Conservation (phyloP, 2,113 vertebrate species). For the Ranitomeya variabilis region DNA sequence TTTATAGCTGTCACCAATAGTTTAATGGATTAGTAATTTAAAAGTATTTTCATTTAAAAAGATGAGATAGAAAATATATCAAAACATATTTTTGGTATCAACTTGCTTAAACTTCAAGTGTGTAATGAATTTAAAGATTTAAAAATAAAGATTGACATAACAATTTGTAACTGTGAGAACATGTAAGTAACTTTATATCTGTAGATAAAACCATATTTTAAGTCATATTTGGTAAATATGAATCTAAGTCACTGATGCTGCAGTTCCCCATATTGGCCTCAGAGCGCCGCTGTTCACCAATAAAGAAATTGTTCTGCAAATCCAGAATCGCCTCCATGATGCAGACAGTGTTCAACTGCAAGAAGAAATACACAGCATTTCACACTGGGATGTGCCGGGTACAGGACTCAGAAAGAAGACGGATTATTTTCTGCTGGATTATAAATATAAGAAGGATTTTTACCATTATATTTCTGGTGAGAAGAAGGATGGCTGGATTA, state of each 20-base stretch:
- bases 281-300: conserved; percentile 16
- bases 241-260: not conserved
- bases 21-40: no score
- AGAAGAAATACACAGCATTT: not conserved
- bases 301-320: not conserved
- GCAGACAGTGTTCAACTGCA: not conserved
- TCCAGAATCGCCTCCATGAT: conserved; percentile 10
- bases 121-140: not conserved
- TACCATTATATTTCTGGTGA: not conserved
- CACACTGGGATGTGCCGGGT: not conserved
- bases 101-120: not conserved
- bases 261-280: not conserved
- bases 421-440: not conserved
- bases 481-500: conserved; percentile 19
- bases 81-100: no score
- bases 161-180: no score
- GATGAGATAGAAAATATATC: no score
- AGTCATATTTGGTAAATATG: not conserved
- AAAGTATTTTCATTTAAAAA: no score
- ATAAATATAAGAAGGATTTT: not conserved
- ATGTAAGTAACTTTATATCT: not conserved
- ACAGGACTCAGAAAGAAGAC: not conserved
- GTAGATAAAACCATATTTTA: not conserved
- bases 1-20: no score
- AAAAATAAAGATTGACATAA: no score